Evolutionary conservation across 2,113 vertebrate species (phyloP).

Genomic region (Hiodon tergisus): DNA sequence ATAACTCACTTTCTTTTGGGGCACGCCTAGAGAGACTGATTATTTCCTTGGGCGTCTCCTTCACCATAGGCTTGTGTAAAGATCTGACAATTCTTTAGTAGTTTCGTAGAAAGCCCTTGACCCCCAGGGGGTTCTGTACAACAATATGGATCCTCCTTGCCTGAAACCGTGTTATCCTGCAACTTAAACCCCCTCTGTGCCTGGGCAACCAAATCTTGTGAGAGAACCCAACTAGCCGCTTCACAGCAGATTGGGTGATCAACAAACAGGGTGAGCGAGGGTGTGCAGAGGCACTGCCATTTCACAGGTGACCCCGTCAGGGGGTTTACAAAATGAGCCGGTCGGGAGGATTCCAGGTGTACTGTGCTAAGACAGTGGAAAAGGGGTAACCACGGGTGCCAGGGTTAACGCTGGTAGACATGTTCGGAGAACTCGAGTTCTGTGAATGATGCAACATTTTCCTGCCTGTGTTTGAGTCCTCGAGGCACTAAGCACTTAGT

Average conservation of each 20-base stretch:
- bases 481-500: too few relatives aligned
- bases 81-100: constrained; percentile 13
- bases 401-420: too few relatives aligned
- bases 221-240: constrained; percentile 13
- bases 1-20: background rate
- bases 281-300: background rate
- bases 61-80: background rate
- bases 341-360: too few relatives aligned
- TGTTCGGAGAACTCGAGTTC: too few relatives aligned
- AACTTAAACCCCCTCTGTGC: constrained; percentile 7
- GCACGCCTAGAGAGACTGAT: background rate
- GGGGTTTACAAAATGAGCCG: background rate
- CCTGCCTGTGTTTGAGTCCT: too few relatives aligned
- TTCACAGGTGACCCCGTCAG: background rate
- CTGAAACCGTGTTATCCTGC: constrained; percentile 17
- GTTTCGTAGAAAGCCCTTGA: background rate
- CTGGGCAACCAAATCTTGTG: constrained; percentile 28
- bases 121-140: background rate
- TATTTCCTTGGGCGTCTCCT: background rate
- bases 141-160: constrained; percentile 23
- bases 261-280: background rate
- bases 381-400: too few relatives aligned
- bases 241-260: constrained; percentile 28
- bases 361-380: background rate
- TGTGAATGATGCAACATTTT: too few relatives aligned